A percentile compares a stretch with the other conserved stretches of the same genome.
Conservation (phyloP, 2,888 invertebrate species). For the Eurois occulta region DNA sequence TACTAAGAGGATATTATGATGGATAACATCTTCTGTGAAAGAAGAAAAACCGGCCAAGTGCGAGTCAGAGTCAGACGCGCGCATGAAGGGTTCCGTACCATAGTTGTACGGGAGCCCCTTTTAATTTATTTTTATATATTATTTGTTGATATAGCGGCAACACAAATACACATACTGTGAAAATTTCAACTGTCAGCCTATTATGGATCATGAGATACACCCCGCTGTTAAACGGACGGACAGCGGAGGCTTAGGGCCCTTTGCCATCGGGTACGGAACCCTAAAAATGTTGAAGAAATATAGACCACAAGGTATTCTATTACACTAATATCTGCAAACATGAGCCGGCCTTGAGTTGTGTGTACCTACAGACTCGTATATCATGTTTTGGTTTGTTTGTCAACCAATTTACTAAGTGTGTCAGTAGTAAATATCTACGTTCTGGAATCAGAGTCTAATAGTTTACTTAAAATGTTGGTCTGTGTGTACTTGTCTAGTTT, state of each 20-base stretch:
- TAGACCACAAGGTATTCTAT: conserved; percentile 16
- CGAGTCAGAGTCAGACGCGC: no score
- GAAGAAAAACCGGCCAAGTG: no score
- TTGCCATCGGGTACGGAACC: no score
- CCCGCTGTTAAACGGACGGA: no score
- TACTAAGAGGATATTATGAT: not conserved
- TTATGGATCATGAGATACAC: no score
- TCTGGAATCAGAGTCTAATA: not conserved
- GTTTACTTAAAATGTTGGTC: conserved; percentile 1
- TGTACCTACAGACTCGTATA: conserved; percentile 13
- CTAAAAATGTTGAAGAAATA: conserved; percentile 7
- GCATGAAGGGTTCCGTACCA: no score
- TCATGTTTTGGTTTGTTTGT: conserved; percentile 38
- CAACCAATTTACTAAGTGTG: conserved; percentile 40
- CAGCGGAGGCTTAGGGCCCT: no score
- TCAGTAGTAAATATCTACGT: not conserved
- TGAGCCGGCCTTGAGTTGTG: conserved; percentile 9
- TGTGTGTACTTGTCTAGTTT: not conserved
- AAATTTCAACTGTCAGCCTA: no score
- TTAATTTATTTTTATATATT: no score
- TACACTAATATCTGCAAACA: conserved; percentile 31
- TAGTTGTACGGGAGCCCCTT: no score
- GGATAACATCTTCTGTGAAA: not conserved
- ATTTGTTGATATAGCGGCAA: no score
- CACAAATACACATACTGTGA: no score